Evolutionary conservation across 2,888 invertebrate species (phyloP).

Genomic region (Encarsia formosa): DNA sequence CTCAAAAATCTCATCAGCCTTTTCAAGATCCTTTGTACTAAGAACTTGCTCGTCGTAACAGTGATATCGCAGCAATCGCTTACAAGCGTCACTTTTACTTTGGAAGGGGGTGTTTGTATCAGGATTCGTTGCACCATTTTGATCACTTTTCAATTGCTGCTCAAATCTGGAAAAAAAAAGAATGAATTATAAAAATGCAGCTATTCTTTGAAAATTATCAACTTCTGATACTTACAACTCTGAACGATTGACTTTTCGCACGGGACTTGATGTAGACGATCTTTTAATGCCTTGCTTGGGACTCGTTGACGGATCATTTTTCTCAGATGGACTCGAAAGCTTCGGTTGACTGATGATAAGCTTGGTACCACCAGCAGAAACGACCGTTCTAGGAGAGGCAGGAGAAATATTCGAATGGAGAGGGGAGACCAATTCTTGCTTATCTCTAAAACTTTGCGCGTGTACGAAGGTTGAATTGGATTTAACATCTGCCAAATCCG

Average conservation of each 20-base stretch:
- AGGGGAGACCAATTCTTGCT: slow-evolving; percentile 44
- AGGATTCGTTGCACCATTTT: slow-evolving; percentile 68
- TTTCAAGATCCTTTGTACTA: slow-evolving; percentile 61
- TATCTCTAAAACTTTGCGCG: slow-evolving; percentile 35
- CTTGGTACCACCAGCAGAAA: slow-evolving; percentile 29
- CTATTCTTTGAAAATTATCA: neutral
- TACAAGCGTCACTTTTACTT: slow-evolving; percentile 70
- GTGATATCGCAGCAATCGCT: slow-evolving; percentile 71
- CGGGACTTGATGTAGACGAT: slow-evolving; percentile 45
- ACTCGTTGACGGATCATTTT: slow-evolving; percentile 33
- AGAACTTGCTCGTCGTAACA: slow-evolving; percentile 67
- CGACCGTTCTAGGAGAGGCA: slow-evolving; percentile 41
- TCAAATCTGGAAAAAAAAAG: slow-evolving; percentile 59
- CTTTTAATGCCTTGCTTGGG: slow-evolving; percentile 48
- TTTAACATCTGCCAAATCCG: slow-evolving; percentile 44
- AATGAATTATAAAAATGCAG: neutral
- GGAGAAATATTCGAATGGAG: slow-evolving; percentile 40
- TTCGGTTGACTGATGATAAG: slow-evolving; percentile 18
- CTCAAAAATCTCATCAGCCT: slow-evolving; percentile 69
- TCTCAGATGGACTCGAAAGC: slow-evolving; percentile 31
- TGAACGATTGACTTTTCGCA: slow-evolving; percentile 44
- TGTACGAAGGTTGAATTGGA: slow-evolving; percentile 38
- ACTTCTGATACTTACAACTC: slow-evolving; percentile 48
- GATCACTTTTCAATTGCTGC: slow-evolving; percentile 71
- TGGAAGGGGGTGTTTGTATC: slow-evolving; percentile 70